phyloP scores from a whole-genome alignment of 2,113 vertebrate genomes.

The Mystacornis crossleyi region DNA sequence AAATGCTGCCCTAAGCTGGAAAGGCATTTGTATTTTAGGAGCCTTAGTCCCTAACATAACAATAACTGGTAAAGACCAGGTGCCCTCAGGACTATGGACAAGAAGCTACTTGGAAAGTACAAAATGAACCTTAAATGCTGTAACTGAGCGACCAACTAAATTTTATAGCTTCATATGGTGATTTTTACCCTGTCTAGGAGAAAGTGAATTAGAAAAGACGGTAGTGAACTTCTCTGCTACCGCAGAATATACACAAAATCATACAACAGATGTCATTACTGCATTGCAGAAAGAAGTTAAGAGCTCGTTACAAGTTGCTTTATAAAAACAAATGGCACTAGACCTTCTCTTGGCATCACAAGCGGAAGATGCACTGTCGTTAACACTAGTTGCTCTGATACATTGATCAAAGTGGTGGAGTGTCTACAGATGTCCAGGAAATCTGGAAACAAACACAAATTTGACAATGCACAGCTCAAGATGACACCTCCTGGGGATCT shows the following conservation, averaged over 20 bases:
- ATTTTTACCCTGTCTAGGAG: background rate
- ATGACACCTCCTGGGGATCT: background rate
- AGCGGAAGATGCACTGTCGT: background rate
- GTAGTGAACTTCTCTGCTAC: background rate
- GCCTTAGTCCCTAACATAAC: too few relatives aligned
- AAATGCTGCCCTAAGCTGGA: background rate
- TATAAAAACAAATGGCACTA: background rate
- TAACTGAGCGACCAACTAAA: fast-evolving
- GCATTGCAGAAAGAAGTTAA: background rate
- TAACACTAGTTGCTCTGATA: background rate
- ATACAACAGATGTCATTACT: background rate
- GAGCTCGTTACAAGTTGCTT: background rate
- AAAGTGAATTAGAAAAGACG: background rate
- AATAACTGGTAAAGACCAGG: background rate
- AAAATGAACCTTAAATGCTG: background rate
- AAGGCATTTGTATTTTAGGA: too few relatives aligned
- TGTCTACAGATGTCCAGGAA: background rate
- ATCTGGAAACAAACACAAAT: background rate
- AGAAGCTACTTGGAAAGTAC: background rate
- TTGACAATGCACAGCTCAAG: background rate
- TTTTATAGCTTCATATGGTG: too few relatives aligned
- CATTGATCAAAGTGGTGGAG: background rate
- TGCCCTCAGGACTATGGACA: too few relatives aligned
- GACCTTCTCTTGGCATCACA: background rate
- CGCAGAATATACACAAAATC: background rate